A percentile compares a stretch with the other conserved stretches of the same genome.
phyloP scores from a whole-genome alignment of 2,888 invertebrate genomes.

The Darwinula stevensoni region DNA sequence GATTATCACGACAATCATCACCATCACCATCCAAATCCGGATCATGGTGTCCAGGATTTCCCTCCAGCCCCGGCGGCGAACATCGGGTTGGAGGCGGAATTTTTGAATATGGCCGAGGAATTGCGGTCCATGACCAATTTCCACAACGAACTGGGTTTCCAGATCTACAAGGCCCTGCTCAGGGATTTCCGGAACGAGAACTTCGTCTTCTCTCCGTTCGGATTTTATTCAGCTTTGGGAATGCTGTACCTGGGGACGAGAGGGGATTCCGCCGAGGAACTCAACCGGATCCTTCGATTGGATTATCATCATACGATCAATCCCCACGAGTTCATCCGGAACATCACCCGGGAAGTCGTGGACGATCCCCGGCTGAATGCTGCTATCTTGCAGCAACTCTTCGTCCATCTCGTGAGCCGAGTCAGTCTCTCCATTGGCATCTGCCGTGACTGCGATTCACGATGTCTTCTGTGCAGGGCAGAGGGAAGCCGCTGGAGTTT shows the following conservation, averaged over 20 bases:
- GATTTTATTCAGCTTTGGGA: conserved; percentile 51
- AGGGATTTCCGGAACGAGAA: conserved; percentile 28
- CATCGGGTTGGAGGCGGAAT: not conserved
- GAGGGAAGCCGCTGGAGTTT: conserved; percentile 48
- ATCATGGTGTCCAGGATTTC: not conserved
- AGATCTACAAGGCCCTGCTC: conserved; percentile 39
- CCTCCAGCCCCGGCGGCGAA: not conserved
- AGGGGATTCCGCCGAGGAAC: conserved; percentile 59
- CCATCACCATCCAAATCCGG: not conserved
- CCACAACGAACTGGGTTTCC: conserved; percentile 56
- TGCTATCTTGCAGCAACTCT: conserved; percentile 49
- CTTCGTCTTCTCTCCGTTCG: conserved; percentile 51
- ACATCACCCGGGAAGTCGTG: conserved; percentile 50
- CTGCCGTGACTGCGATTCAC: too few species aligned
- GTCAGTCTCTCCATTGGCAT: conserved; percentile 7
- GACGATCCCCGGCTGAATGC: conserved; percentile 20
- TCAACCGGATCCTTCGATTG: conserved; percentile 52
- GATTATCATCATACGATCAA: conserved; percentile 73
- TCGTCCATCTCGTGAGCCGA: conserved; percentile 31
- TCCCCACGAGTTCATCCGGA: conserved; percentile 56
- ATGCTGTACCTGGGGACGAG: conserved; percentile 68
- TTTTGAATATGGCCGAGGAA: conserved; percentile 31
- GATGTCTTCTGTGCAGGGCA: conserved; percentile 23
- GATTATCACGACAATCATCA: not conserved
- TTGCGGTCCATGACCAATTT: conserved; percentile 42